A percentile compares a stretch with the other conserved stretches of the same genome.
Evolutionary conservation across 2,888 invertebrate species (phyloP).

Genomic region (Pediacus dermestoides): DNA sequence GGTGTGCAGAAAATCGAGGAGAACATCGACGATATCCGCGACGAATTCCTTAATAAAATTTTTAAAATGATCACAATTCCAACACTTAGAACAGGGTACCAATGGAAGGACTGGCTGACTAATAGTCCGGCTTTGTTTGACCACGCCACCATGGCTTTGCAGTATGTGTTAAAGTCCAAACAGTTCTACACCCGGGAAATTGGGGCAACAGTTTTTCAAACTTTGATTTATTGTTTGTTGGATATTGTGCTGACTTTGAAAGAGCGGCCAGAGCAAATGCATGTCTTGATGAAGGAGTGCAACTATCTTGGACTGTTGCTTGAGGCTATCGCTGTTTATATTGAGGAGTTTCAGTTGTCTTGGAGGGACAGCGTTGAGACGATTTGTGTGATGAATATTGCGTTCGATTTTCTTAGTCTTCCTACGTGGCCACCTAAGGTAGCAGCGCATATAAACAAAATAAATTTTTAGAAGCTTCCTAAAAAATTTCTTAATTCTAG

Average conservation of each 20-base stretch:
- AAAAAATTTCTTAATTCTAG: constrained; percentile 6
- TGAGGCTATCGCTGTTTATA: constrained; percentile 61
- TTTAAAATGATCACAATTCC: constrained; percentile 62
- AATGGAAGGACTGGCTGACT: constrained; percentile 28
- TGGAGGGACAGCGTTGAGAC: constrained; percentile 79
- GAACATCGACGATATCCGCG: constrained; percentile 52
- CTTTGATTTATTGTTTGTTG: constrained; percentile 59
- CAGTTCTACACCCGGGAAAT: constrained; percentile 58
- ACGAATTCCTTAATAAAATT: constrained; percentile 59
- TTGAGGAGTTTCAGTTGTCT: constrained; percentile 67
- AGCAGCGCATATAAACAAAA: too few species aligned
- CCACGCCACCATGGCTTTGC: constrained; percentile 54
- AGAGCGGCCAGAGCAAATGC: constrained; percentile 26
- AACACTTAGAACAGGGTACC: constrained; percentile 51
- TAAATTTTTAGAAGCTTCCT: constrained; percentile 1
- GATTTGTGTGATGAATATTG: constrained; percentile 58
- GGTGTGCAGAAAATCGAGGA: constrained; percentile 25
- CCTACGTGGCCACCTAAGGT: constrained; percentile 54
- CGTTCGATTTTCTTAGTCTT: constrained; percentile 55
- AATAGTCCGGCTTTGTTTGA: constrained; percentile 41
- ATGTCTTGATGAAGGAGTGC: constrained; percentile 34
- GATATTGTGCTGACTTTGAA: constrained; percentile 49
- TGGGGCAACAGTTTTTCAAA: constrained; percentile 62
- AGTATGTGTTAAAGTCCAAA: constrained; percentile 57
- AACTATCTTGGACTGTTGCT: constrained; percentile 62